Conservation (phyloP, 2,113 vertebrate species). For the Toxostoma redivivum region DNA sequence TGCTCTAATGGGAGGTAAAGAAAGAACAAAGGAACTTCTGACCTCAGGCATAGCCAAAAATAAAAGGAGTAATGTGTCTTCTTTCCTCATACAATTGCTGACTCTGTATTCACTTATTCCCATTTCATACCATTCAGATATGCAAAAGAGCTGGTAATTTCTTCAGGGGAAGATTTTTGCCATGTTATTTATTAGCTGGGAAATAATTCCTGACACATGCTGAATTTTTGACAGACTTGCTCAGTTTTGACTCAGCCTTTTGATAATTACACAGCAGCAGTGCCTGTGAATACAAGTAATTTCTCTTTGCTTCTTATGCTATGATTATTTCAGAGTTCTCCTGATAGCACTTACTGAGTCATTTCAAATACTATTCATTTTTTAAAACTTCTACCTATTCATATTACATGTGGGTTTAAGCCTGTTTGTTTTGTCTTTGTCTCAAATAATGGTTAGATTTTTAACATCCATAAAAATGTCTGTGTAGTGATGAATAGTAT, state of each 20-base stretch:
- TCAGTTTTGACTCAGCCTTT: slow-evolving; percentile 28
- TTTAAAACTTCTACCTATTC: slow-evolving; percentile 2
- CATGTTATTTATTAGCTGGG: not conserved
- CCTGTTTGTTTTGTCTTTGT: slow-evolving; percentile 1
- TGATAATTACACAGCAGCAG: slow-evolving; percentile 38
- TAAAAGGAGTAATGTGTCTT: slow-evolving; percentile 24
- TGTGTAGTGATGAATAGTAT: not conserved
- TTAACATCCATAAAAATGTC: not conserved
- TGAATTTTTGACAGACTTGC: slow-evolving; percentile 6
- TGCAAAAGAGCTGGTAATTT: slow-evolving; percentile 3
- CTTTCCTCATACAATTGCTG: slow-evolving; percentile 9
- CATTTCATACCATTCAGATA: not conserved
- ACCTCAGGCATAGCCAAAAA: slow-evolving; percentile 45
- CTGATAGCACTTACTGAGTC: not conserved
- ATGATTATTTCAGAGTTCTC: not conserved
- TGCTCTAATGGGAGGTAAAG: slow-evolving; percentile 38
- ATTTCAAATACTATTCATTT: slow-evolving; percentile 9
- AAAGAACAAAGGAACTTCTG: slow-evolving; percentile 55
- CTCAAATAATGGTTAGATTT: not conserved
- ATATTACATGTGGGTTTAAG: not conserved
- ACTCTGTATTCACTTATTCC: not conserved
- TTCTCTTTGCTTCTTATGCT: slow-evolving; percentile 28
- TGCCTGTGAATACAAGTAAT: slow-evolving; percentile 31
- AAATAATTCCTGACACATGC: slow-evolving; percentile 24
- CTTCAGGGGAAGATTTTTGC: slow-evolving; percentile 47